A percentile compares a stretch with the other conserved stretches of the same genome.
Conservation (phyloP, 2,888 invertebrate species). For the Nomada fabriciana region DNA sequence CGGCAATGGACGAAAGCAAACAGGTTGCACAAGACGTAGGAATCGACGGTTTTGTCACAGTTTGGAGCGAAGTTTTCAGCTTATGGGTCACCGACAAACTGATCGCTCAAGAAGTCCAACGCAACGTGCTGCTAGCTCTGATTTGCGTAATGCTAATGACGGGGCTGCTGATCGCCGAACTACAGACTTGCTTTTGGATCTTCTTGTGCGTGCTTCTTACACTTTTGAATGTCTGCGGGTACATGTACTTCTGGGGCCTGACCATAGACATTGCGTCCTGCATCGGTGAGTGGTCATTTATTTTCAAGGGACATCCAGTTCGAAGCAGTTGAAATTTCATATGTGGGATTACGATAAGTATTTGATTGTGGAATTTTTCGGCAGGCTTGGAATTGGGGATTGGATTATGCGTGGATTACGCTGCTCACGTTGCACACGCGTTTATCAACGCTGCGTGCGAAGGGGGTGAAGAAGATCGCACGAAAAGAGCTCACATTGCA, state of each 20-base stretch:
- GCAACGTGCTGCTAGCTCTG: conserved; percentile 91
- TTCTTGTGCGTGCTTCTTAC: conserved; percentile 91
- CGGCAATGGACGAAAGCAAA: conserved; percentile 90
- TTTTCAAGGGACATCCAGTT: no score
- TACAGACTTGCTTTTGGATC: conserved; percentile 92
- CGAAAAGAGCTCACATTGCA: conserved; percentile 87
- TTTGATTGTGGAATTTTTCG: neutral
- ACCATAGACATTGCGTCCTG: conserved; percentile 93
- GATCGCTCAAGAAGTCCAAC: conserved; percentile 90
- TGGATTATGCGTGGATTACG: conserved; percentile 93
- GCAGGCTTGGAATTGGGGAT: conserved; percentile 89
- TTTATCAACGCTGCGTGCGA: conserved; percentile 88
- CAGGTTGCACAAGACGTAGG: conserved; percentile 86
- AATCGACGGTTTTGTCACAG: conserved; percentile 88
- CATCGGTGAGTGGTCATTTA: conserved; percentile 85
- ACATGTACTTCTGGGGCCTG: conserved; percentile 92
- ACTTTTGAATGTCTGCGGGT: conserved; percentile 90
- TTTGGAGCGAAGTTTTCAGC: conserved; percentile 90
- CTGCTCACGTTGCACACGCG: conserved; percentile 92
- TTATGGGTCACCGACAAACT: conserved; percentile 92
- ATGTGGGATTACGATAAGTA: no score
- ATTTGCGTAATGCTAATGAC: conserved; percentile 93
- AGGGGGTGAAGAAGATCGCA: conserved; percentile 77
- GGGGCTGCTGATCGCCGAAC: conserved; percentile 90
- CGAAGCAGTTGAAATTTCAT: no score